Evolutionary conservation across 2,113 vertebrate genomes (phyloP).

Genomic region (Anas platyrhynchos): DNA sequence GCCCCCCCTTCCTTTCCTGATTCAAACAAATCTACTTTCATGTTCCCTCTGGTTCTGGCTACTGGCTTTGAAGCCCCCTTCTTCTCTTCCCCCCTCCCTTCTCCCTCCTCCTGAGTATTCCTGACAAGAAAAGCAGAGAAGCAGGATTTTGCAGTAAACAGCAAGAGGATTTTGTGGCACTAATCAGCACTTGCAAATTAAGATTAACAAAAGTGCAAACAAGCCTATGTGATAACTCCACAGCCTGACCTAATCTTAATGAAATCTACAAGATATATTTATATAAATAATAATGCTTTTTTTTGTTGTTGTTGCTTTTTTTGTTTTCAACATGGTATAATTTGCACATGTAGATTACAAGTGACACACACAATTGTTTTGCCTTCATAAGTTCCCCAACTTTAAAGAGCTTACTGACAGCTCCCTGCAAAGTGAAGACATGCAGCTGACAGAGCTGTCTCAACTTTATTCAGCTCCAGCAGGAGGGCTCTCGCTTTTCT

Average conservation of each 20-base stretch:
- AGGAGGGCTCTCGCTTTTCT: conserved; percentile 33
- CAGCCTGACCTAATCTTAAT: conserved; percentile 75
- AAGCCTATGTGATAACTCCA: conserved; percentile 64
- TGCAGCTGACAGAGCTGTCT: conserved; percentile 49
- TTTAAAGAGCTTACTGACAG: conserved; percentile 64
- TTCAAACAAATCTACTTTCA: conserved; percentile 23
- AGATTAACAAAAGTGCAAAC: conserved; percentile 75
- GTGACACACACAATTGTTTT: conserved; percentile 61
- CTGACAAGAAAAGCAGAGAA: conserved; percentile 25
- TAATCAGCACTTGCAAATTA: conserved; percentile 72
- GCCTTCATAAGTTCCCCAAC: background rate
- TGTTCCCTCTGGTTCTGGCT: background rate
- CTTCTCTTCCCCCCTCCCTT: background rate
- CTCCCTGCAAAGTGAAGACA: conserved; percentile 46
- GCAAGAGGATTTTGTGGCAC: conserved; percentile 40
- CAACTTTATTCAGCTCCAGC: conserved; percentile 24
- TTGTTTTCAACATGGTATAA: conserved; percentile 47
- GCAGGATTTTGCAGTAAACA: conserved; percentile 32
- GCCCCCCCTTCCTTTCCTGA: background rate
- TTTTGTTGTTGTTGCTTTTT: background rate
- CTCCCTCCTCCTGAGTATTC: background rate
- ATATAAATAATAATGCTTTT: conserved; percentile 69
- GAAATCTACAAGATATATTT: conserved; percentile 77
- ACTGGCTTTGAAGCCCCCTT: conserved; percentile 25
- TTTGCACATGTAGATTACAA: conserved; percentile 62